Percentiles rank a stretch among this genome's conserved stretches.
Conservation (phyloP, 1,140 invertebrate genomes). For the Cephus cinctus region DNA sequence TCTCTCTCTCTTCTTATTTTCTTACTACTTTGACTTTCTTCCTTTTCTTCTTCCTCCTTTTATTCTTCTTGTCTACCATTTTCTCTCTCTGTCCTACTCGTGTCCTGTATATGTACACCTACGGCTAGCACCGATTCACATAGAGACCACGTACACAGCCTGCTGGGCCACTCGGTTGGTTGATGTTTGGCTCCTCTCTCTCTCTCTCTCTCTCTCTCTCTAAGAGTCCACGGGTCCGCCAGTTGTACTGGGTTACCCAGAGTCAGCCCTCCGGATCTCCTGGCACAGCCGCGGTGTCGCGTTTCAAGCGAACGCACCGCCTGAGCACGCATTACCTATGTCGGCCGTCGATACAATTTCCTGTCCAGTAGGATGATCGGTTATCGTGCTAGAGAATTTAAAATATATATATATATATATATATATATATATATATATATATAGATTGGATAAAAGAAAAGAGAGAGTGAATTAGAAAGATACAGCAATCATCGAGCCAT, state of each 20-base stretch:
- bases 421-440: no score
- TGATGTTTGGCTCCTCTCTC: no score
- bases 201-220: background rate
- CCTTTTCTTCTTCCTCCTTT: background rate
- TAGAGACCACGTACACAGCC: no score
- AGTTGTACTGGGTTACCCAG: slow-evolving; percentile 14
- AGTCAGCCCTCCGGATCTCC: slow-evolving; percentile 6
- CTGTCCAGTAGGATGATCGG: no score
- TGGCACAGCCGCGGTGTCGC: slow-evolving; percentile 33
- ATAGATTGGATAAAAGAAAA: no score
- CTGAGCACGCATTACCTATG: background rate
- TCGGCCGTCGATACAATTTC: no score
- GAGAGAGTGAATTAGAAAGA: no score
- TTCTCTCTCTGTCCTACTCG: slow-evolving; percentile 7
- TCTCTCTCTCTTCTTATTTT: background rate
- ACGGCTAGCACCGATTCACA: background rate
- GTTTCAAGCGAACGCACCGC: slow-evolving; percentile 39
- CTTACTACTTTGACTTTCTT: background rate
- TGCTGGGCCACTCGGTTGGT: no score
- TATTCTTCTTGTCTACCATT: slow-evolving; percentile 4
- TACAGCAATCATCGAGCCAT: no score
- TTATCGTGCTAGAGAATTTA: no score
- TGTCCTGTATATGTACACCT: background rate
- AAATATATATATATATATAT: no score
- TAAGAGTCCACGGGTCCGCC: slow-evolving; percentile 2